Conservation (phyloP, 2,888 invertebrate genomes). For the Fragum sueziense region DNA sequence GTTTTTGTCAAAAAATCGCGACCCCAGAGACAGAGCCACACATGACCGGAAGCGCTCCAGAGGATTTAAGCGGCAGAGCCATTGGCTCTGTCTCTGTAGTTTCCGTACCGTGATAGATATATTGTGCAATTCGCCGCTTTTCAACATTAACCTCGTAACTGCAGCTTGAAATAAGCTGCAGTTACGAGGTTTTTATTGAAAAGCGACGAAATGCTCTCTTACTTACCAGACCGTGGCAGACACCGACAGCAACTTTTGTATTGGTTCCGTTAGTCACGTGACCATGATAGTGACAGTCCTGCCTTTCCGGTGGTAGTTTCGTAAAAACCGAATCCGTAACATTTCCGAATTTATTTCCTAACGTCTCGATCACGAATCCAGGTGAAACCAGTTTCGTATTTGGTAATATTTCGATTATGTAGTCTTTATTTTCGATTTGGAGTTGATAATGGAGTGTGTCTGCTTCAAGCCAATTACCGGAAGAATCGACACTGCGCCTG, state of each 20-base stretch:
- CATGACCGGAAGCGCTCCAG: too few relatives aligned
- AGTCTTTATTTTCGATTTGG: conserved; percentile 67
- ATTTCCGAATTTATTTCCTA: conserved; percentile 80
- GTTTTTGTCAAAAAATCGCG: too few relatives aligned
- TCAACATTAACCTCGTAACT: too few relatives aligned
- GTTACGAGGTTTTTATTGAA: too few relatives aligned
- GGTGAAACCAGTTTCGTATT: conserved; percentile 88
- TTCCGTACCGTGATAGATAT: too few relatives aligned
- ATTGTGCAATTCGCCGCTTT: too few relatives aligned
- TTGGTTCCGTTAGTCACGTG: conserved; percentile 87
- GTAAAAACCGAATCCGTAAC: conserved; percentile 71
- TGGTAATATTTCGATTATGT: conserved; percentile 83
- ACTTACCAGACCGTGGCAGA: conserved; percentile 93
- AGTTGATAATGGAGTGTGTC: conserved; percentile 73
- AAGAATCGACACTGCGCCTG: conserved; percentile 61
- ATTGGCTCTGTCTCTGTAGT: too few relatives aligned
- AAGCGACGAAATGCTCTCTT: not conserved
- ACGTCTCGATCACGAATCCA: conserved; percentile 88
- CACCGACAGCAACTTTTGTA: conserved; percentile 90
- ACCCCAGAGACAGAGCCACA: too few relatives aligned
- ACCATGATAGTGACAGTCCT: conserved; percentile 90
- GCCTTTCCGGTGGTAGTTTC: conserved; percentile 48
- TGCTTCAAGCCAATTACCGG: conserved; percentile 1
- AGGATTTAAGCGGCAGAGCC: too few relatives aligned
- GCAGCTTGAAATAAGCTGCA: too few relatives aligned